Conservation (phyloP, 2,113 vertebrate genomes). For the zebrafish (Danio rerio) region GRCz12tu NC_133184.1:31793501-31794000, state of each 20-base stretch:
- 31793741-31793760: background rate
- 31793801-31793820: background rate
- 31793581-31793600: conserved; percentile 10
- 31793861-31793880: background rate
- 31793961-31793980: background rate
- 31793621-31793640: background rate
- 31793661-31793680: conserved; percentile 1
- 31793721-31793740: conserved; percentile 4
- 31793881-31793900: background rate
- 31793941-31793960: background rate
- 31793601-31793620: conserved; percentile 8
- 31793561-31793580: conserved; percentile 31
- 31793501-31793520: conserved; percentile 58
- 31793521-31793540: conserved; percentile 53
- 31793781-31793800: background rate
- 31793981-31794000: background rate
- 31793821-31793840: background rate
- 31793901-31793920: background rate
- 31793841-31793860: background rate
- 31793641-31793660: background rate
- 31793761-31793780: background rate
- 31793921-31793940: background rate
- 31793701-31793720: background rate
- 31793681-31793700: background rate
- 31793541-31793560: conserved; percentile 16